Evolutionary conservation across 1,140 invertebrate genomes (phyloP).

Genomic region (Zaprionus tsacasi): DNA sequence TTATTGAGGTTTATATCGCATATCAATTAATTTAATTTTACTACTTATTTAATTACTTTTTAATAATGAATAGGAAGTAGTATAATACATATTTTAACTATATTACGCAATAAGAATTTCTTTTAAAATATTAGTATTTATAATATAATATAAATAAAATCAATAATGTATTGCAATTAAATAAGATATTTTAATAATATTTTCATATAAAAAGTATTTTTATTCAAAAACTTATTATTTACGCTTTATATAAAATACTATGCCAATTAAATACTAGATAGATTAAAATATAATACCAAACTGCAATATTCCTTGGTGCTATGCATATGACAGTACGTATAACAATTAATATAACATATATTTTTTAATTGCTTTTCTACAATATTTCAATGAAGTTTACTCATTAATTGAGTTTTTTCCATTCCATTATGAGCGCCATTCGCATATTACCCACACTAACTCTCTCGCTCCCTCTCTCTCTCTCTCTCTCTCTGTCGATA

Average conservation of each 20-base stretch:
- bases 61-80: background rate
- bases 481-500: background rate
- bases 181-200: no score
- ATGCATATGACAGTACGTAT: background rate
- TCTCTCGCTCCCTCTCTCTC: background rate
- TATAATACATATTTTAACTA: no score
- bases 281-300: background rate
- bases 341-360: background rate
- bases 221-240: no score
- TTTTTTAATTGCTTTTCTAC: background rate
- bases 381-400: background rate
- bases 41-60: background rate
- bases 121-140: no score
- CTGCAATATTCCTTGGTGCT: background rate
- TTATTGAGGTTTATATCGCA: background rate
- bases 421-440: background rate
- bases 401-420: background rate
- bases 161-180: no score
- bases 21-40: no score
- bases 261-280: background rate
- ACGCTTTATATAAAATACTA: background rate
- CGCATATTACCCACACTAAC: background rate
- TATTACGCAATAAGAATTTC: no score
- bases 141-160: no score
- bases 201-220: no score